Evolutionary conservation across 2,113 vertebrate genomes (phyloP).

Genomic region (Sylvilagus bachmani): DNA sequence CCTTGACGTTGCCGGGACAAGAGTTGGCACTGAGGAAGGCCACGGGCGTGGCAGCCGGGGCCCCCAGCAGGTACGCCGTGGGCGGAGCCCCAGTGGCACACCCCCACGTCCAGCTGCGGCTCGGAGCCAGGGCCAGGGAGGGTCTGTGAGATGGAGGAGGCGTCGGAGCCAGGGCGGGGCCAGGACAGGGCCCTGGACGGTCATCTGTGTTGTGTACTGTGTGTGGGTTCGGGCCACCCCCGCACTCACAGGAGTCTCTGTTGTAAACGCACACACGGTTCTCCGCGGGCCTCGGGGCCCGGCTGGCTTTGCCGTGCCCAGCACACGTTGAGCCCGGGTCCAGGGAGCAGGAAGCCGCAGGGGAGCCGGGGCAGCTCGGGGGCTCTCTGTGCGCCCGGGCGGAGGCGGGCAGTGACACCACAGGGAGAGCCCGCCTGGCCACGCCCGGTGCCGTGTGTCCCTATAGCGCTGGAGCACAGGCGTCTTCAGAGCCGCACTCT

Average conservation of each 20-base stretch:
- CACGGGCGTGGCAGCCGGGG: no score
- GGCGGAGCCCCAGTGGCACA: no score
- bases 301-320: background rate
- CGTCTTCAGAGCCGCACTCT: fast-evolving
- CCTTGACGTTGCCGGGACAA: background rate
- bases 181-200: no score
- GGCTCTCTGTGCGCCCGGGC: no score
- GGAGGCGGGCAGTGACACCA: fast-evolving
- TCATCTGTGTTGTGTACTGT: no score
- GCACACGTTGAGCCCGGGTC: background rate
- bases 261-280: background rate
- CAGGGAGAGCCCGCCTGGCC: background rate
- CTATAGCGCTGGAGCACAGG: fast-evolving
- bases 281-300: background rate
- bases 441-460: no score
- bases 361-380: background rate
- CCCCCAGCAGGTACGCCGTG: no score
- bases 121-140: no score
- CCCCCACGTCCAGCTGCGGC: no score
- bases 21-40: no score
- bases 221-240: background rate
- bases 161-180: no score
- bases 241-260: background rate
- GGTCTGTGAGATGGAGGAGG: no score
- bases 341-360: background rate